Conservation (phyloP, 2,888 invertebrate species). For the Heliconius ismenius region DNA sequence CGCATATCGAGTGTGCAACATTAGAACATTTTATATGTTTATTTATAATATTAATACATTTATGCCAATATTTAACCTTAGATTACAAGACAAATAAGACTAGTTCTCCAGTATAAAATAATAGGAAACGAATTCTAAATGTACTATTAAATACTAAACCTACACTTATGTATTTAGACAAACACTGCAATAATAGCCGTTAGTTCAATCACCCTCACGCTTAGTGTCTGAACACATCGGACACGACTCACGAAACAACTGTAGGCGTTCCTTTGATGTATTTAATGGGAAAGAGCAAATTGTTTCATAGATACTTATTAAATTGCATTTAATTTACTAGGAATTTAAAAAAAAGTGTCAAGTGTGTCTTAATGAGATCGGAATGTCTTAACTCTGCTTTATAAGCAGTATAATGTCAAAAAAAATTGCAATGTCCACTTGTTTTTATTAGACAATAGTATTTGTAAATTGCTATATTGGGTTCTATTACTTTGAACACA, state of each 20-base stretch:
- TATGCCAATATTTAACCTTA: not conserved
- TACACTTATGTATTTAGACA: slow-evolving; percentile 17
- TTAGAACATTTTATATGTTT: no score
- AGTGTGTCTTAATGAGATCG: no score
- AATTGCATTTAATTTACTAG: not conserved
- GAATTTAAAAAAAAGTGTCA: no score
- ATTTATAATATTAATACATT: no score
- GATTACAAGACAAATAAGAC: not conserved
- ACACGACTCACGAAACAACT: slow-evolving; percentile 4
- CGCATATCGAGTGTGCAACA: no score
- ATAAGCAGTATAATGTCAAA: no score
- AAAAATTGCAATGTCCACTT: no score
- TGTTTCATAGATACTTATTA: slow-evolving; percentile 1
- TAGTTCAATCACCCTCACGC: slow-evolving; percentile 22
- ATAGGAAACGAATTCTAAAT: not conserved
- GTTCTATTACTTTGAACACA: not conserved
- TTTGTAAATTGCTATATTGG: not conserved
- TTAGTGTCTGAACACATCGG: slow-evolving; percentile 20
- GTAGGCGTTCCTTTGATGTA: slow-evolving; percentile 22
- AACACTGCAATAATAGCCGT: slow-evolving; percentile 23
- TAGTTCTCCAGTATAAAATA: not conserved
- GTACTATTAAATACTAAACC: not conserved
- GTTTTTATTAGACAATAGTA: no score
- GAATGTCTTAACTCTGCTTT: no score
- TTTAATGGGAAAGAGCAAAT: slow-evolving; percentile 5